Conservation (phyloP, 2,888 invertebrate genomes). For the Epirrhoe tristata region DNA sequence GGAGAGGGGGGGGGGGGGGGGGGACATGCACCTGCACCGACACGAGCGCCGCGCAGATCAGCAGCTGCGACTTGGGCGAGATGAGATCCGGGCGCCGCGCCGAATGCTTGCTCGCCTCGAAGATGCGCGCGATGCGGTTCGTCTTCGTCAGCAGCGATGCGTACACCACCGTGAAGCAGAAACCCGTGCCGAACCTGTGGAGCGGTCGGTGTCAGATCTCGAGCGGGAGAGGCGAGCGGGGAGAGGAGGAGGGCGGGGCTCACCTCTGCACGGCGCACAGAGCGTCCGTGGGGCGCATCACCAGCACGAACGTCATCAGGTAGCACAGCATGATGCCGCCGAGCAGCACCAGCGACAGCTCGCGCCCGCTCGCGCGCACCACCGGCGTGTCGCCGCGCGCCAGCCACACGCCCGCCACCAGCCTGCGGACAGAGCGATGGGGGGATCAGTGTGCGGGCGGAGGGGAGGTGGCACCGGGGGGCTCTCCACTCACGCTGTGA, state of each 20-base stretch:
- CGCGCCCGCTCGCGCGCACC: constrained; percentile 96
- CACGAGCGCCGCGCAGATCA: constrained; percentile 94
- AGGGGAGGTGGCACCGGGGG: not conserved
- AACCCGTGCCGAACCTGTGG: constrained; percentile 92
- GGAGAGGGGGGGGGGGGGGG: not conserved
- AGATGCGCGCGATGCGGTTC: constrained; percentile 97
- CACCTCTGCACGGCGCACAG: constrained; percentile 96
- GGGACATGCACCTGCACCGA: constrained; percentile 90
- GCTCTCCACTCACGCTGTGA: constrained; percentile 85
- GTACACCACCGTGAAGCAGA: constrained; percentile 98
- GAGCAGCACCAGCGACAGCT: constrained; percentile 95
- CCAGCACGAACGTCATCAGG: constrained; percentile 95
- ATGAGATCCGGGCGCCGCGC: constrained; percentile 97
- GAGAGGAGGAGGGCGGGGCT: constrained; percentile 22
- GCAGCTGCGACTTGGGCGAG: constrained; percentile 94
- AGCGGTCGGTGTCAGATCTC: not conserved
- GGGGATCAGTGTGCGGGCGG: not conserved
- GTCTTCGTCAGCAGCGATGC: constrained; percentile 98
- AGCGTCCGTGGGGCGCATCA: constrained; percentile 93
- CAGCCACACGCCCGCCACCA: constrained; percentile 91
- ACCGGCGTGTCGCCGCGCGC: constrained; percentile 96
- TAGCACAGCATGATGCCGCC: constrained; percentile 96
- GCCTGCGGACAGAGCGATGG: constrained; percentile 56
- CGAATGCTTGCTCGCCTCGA: constrained; percentile 96
- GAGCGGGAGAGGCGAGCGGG: not conserved